Evolutionary conservation across 2,113 vertebrate species (phyloP).

Genomic region (Lampris megalopsis): DNA sequence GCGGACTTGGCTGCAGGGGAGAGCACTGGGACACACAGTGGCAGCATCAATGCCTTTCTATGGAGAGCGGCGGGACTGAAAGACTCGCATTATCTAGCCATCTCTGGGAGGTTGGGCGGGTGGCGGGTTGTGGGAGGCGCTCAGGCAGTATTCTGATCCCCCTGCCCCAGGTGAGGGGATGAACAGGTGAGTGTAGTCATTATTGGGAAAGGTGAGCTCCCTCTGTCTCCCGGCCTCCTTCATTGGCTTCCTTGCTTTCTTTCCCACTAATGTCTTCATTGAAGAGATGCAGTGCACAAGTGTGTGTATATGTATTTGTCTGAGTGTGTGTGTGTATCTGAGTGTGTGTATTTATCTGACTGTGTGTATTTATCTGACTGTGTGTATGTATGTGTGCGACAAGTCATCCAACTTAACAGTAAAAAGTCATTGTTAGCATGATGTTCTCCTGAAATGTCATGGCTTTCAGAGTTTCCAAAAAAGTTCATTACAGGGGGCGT

Average conservation of each 20-base stretch:
- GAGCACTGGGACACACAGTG: constrained; percentile 30
- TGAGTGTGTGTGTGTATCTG: constrained; percentile 31
- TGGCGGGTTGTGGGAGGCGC: constrained; percentile 16
- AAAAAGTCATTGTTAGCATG: no score
- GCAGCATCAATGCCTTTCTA: constrained; percentile 60
- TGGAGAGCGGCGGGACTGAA: constrained; percentile 60
- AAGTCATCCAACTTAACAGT: no score
- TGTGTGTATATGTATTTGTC: constrained; percentile 14
- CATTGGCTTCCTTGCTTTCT: constrained; percentile 42
- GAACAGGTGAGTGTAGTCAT: constrained; percentile 82
- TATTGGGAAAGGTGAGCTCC: constrained; percentile 82
- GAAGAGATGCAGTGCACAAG: constrained; percentile 16
- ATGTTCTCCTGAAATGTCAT: no score
- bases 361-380: constrained; percentile 28
- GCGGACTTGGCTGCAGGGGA: constrained; percentile 35
- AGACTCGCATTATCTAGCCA: constrained; percentile 78
- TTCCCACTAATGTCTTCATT: constrained; percentile 58
- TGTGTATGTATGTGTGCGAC: neutral
- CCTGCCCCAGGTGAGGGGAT: constrained; percentile 82
- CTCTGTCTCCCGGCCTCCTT: constrained; percentile 58
- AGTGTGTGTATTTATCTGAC: neutral
- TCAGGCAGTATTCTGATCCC: constrained; percentile 64
- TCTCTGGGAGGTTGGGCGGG: constrained; percentile 53
- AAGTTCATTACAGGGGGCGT: no score
- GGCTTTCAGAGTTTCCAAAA: no score